Conservation (phyloP, 2,113 vertebrate genomes). For the Hipposideros armiger region DNA sequence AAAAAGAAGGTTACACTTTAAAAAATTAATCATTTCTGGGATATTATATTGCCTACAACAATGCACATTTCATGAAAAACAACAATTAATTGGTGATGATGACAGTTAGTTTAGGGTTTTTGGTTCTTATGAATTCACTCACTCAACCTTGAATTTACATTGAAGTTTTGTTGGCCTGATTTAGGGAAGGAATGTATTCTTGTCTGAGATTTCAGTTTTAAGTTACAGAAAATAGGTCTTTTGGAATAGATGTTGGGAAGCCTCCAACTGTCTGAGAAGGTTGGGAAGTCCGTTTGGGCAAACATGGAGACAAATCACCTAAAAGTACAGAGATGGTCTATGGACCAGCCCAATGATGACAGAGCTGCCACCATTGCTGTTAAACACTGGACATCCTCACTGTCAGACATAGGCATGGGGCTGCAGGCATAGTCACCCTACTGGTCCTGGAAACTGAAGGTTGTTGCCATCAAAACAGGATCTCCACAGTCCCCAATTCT, state of each 20-base stretch:
- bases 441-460: background rate
- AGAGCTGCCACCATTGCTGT: background rate
- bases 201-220: background rate
- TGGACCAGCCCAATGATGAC: accelerated
- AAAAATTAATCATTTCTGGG: background rate
- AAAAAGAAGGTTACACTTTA: background rate
- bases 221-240: background rate
- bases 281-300: background rate
- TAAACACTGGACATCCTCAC: background rate
- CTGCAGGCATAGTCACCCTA: background rate
- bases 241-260: background rate
- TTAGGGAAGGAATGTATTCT: background rate
- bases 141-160: background rate
- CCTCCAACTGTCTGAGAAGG: background rate
- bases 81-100: background rate
- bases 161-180: background rate
- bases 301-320: background rate
- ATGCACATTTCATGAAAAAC: background rate
- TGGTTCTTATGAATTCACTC: background rate
- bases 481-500: background rate
- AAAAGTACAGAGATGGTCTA: background rate
- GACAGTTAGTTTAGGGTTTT: background rate
- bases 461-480: background rate
- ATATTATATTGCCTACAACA: background rate
- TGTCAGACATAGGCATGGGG: accelerated